Conservation (phyloP, 1,140 invertebrate species). For the Hestina assimilis region DNA sequence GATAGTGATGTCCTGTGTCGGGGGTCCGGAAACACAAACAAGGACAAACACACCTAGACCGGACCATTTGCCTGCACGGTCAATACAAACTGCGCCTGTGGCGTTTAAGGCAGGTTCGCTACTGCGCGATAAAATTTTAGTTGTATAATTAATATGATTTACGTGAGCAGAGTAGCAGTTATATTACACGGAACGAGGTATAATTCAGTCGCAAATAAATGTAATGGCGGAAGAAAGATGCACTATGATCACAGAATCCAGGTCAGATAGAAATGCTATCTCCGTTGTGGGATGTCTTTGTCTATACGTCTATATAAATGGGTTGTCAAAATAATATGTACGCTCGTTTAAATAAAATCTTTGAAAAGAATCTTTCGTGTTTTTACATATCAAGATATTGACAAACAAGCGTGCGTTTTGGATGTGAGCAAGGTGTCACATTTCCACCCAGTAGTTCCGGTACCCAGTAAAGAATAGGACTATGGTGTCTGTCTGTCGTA, state of each 20-base stretch:
- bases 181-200: background rate
- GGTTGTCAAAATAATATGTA: slow-evolving; percentile 8
- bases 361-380: background rate
- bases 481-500: too few species aligned
- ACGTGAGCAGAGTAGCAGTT: background rate
- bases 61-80: too few species aligned
- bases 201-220: background rate
- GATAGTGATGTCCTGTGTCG: too few species aligned
- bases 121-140: too few species aligned
- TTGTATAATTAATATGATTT: slow-evolving; percentile 8
- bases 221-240: background rate
- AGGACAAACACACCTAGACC: too few species aligned
- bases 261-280: background rate
- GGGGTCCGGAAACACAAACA: too few species aligned
- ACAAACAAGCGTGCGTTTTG: too few species aligned
- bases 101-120: too few species aligned
- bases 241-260: background rate
- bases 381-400: background rate
- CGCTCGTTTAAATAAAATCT: background rate
- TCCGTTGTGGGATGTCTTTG: background rate
- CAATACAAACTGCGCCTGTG: too few species aligned
- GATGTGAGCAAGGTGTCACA: too few species aligned
- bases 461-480: too few species aligned
- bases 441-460: too few species aligned
- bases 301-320: background rate